Evolutionary conservation across 2,113 vertebrate genomes (phyloP), one percentile per base, ranked within the genome.

Genomic region (Daphoenositta chrysoptera): DNA sequence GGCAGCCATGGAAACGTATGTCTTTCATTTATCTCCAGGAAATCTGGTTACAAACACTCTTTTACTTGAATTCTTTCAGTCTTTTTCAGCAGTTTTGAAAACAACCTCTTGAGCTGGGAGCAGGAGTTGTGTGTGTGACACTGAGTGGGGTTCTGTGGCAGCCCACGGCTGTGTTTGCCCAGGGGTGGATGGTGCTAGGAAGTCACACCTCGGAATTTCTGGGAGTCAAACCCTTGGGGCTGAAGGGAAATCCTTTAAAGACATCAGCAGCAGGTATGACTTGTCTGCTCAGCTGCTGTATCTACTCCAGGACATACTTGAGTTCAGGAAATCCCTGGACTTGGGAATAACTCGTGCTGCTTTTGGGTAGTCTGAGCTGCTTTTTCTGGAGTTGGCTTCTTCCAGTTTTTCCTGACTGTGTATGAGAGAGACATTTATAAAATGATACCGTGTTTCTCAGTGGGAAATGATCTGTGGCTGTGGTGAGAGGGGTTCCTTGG

Each of bases 11-110:
- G 88, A 96, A 87, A 87, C 42, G 60, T 83, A 91, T 92, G 84
- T 94, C 92, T 93, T 94, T 92, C 70, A 94, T 91, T 95, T 95
- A 75, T 91, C 95, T 85, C 76, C 72, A 96, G 92, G 92, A 90
- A 96, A 94, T 93, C 83, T 94, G 26, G 73, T 57, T 48, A 58
- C 90, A 94, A 95, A 95, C 77, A 89, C 84, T 83, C 77, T 73
- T 94, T 92, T 71, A 60, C 86, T 94, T 89, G 71, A 96, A 86
- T 90, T 89, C 80, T 93, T 94, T 22, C 44, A 64, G 56, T 60
- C 80, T 69, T 90, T 95, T 90, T 51, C 79, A 93, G 48, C 82
- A 81, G 79, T 66, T 89, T 85, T 82, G 10, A 3, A 28, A 71
- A 42, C 82, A 63, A 2, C 10, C 13, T 66, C 53, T 83, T n/a